Percentiles rank a stretch among this genome's conserved stretches.
phyloP scores from a whole-genome alignment of 2,797 vertebrate species.

The Varecia variegata region DNA sequence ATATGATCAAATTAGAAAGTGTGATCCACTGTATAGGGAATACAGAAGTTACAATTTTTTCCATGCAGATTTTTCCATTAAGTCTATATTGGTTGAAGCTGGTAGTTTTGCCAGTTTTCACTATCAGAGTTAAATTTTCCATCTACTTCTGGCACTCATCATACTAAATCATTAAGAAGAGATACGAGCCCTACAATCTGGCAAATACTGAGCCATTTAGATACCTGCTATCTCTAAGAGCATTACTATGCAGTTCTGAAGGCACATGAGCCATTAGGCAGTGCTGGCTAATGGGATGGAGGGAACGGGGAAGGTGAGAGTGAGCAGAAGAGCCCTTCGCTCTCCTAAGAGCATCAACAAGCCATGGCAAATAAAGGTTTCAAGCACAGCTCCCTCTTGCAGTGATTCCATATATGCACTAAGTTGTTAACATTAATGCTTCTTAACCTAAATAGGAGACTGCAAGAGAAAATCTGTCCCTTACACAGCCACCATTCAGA shows the following conservation, averaged over 20 bases:
- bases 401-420: too few species aligned
- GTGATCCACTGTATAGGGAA: not conserved
- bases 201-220: not conserved
- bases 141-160: constrained; percentile 42
- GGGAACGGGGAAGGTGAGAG: not conserved
- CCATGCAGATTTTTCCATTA: not conserved
- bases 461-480: not conserved
- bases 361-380: not conserved
- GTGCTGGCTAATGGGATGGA: not conserved
- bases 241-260: not conserved
- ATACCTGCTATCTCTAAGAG: not conserved
- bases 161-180: constrained; percentile 26
- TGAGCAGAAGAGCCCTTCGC: not conserved
- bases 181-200: not conserved
- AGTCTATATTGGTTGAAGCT: constrained; percentile 11
- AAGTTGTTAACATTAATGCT: not conserved
- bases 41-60: not conserved
- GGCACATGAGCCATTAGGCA: not conserved
- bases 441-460: not conserved
- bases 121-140: constrained; percentile 16
- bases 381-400: not conserved
- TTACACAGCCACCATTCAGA: not conserved
- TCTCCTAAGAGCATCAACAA: not conserved
- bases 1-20: not conserved
- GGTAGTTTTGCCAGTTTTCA: constrained; percentile 9